Evolutionary conservation across 23 tunicate genomes (phyloP).

Genomic region (Halocynthia aurantium): DNA sequence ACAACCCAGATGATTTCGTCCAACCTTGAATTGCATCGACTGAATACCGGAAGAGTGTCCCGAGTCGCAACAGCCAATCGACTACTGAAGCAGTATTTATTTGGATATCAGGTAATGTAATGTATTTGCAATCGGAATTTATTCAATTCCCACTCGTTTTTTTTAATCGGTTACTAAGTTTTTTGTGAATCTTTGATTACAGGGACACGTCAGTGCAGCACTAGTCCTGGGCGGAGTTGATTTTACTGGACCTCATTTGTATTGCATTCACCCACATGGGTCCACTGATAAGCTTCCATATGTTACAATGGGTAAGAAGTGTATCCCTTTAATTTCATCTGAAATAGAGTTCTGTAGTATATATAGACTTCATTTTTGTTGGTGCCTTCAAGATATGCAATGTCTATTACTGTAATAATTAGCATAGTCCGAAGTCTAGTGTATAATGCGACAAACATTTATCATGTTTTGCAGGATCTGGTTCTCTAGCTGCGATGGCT

Average conservation of each 20-base stretch:
- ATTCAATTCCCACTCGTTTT: background rate
- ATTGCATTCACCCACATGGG: constrained; percentile 97
- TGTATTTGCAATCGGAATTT: background rate
- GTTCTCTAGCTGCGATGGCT: constrained; percentile 99
- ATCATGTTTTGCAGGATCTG: constrained; percentile 55
- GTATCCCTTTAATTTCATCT: background rate
- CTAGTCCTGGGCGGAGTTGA: constrained; percentile 97
- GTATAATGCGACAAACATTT: background rate
- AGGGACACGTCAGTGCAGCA: constrained; percentile 96
- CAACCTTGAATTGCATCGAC: constrained; percentile 79
- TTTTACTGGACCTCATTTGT: constrained; percentile 84
- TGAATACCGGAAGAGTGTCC: constrained; percentile 76
- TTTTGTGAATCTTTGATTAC: background rate
- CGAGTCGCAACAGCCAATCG: constrained; percentile 95
- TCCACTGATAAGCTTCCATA: constrained; percentile 99
- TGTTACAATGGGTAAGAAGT: constrained; percentile 76
- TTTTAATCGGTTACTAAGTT: background rate
- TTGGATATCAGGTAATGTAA: constrained; percentile 60
- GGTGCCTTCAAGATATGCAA: no score
- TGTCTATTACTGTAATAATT: no score
- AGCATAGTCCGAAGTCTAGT: background rate
- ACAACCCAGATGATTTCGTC: constrained; percentile 97
- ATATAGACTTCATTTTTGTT: background rate
- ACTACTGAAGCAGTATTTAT: constrained; percentile 91
- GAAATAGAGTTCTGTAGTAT: background rate